Evolutionary conservation across 2,797 vertebrate genomes (phyloP), one percentile per base, ranked within the genome.

Genomic region (Onychomys arenicola): DNA sequence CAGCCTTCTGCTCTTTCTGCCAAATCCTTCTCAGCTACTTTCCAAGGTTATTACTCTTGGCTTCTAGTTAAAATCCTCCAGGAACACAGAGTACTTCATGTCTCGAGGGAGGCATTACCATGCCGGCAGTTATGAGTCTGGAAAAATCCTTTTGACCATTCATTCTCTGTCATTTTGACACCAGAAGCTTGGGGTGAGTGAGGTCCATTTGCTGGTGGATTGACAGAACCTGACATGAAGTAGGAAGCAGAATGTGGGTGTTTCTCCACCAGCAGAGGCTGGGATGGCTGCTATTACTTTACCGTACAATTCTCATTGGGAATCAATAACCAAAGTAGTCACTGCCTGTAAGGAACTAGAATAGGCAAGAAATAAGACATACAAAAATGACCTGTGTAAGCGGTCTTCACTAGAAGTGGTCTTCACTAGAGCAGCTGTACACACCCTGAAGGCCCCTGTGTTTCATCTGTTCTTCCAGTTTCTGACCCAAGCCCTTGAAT

Each of bases 181-280:
- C 77, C 25, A 5, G 52, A 57, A 37, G 5, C 59, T 4, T 11
- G 17, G n/a, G 32, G 69, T 57, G 19, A n/a, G 43, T 69, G 4
- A 29, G 29, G 0, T n/a, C 16, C 13, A 0, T 67, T 52, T 27
- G 43, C 32, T 90, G 0, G 40, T n/a, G 34, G 52, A 61, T 0
- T 6, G 5, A 1, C n/a, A 19, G n/a, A 67, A 34, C 49, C 0
- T 6, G 46, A 9, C 2, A 5, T 29, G 25, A 17, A 49, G 32
- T 11, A 16, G 23, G 69, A 91, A 80, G 23, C 49, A 67, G 43
- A 17, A n/a, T 19, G 14, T 25, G 75, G 14, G 10, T 63, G 1
- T 32, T 21, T 43, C 12, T 43, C 13, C 1, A 0, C 34, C 85
- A 19, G 0, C 6, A 37, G 23, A 73, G 16, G 40, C 27, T 61